Base-by-base conservation (phyloP, 2,113 vertebrate species). In the Ictidomys tridecemlineatus region DNA sequence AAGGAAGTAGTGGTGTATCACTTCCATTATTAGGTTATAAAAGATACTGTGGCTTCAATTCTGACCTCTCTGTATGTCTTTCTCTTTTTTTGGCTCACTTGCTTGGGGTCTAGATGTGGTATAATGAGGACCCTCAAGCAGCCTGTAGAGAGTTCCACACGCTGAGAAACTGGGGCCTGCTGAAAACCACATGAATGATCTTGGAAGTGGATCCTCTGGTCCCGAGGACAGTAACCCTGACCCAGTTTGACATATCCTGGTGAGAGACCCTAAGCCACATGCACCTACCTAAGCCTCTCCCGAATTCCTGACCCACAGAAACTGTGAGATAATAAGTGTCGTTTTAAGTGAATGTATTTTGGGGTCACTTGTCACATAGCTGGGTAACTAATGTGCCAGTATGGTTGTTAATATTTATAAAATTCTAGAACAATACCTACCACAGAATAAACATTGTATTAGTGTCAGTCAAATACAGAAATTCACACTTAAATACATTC, bases 291-390 rank as follows among this genome's bases (percentile, higher is more conserved):
- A 58, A 85, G 8, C n/a, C 30, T 70, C 22, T 72, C 37, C 74
- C 24, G 37, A 28, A 67, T 61, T 93, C 61, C 89, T 63, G 53
- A 93, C n/a, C 10, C 70, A 74, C 2, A n/a, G 87, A 96, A 91
- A 53, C 7, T 32, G 14, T 82, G 48, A 82, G 65, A 51, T 76
- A 26, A 67, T 48, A 84, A 61, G 45, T 86, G 6, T 67, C 70
- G 63, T 93, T 72, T 69, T 78, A 93, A 84, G 51, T 20, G 4
- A 16, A 83, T 89, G 32, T 3, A 67, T n/a, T 77, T 84, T 56
- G 73, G n/a, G 48, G 7, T 70, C 63, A 79, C 69, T 85, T 86
- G 84, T 92, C 79, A 65, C 14, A 65, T 1, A 28, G 28, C 37
- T 56, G 18, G 45, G 30, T 70, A 78, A 74, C 56, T 70, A 53